These are phyloP conservation scores for Drosophila meridiana DNA, from an alignment of 2,888 invertebrate genomes.

Conservation along the genomic window DNA sequence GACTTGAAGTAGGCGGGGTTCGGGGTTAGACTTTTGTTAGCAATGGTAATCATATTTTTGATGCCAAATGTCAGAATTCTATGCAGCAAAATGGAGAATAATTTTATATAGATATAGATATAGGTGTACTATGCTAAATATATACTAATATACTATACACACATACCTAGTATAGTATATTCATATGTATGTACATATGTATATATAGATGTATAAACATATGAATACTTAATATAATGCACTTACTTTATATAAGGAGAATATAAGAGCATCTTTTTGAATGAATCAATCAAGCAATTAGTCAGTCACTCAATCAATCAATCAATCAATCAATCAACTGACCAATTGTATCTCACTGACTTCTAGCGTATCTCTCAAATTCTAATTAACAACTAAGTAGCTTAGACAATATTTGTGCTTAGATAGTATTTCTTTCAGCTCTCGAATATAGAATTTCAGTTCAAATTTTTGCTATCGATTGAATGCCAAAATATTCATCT, in stretches of 20 bases:
- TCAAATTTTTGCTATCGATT: neutral
- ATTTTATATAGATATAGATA: neutral
- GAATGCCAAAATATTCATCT: slow-evolving; percentile 5
- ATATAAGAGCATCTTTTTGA: too few species aligned
- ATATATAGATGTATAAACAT: neutral
- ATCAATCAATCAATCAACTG: neutral
- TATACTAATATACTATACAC: too few species aligned
- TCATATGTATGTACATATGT: neutral
- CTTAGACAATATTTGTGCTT: neutral
- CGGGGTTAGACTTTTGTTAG: neutral
- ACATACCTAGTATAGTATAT: too few species aligned
- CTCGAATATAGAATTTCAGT: neutral
- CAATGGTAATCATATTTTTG: neutral
- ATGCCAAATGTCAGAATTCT: neutral
- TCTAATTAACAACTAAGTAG: neutral
- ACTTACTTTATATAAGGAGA: too few species aligned
- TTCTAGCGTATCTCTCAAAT: neutral
- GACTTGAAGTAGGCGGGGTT: neutral
- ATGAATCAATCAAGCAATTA: neutral
- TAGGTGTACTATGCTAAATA: too few species aligned
- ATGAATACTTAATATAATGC: too few species aligned
- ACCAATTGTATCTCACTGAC: neutral
- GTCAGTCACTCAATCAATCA: neutral
- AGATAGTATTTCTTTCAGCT: neutral
- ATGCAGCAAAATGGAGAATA: neutral